Evolutionary conservation across 2,888 invertebrate genomes (phyloP).

Genomic region (Leptinotarsa peninsularis): DNA sequence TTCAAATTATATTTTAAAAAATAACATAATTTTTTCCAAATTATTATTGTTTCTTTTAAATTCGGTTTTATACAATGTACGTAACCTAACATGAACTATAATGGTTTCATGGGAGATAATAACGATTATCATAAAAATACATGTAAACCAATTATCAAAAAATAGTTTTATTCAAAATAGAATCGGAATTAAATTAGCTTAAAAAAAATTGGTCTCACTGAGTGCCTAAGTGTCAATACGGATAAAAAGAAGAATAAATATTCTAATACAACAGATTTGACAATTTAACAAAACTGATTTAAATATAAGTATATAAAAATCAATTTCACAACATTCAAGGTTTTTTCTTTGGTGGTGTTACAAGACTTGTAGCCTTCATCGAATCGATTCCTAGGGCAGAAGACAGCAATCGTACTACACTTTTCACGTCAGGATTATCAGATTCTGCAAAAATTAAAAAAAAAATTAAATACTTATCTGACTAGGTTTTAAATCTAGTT

Average conservation of each 20-base stretch:
- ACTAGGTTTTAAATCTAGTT: conserved; percentile 18
- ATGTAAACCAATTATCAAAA: background rate
- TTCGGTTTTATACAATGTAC: too few relatives aligned
- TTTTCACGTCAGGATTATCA: conserved; percentile 80
- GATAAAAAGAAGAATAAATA: conserved; percentile 14
- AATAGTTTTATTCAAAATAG: conserved; percentile 22
- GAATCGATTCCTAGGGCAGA: conserved; percentile 77
- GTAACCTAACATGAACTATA: too few relatives aligned
- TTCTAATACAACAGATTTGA: conserved; percentile 30
- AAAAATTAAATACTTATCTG: background rate
- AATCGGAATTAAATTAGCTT: conserved; percentile 20
- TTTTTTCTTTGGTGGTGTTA: conserved; percentile 58
- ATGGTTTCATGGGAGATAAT: too few relatives aligned
- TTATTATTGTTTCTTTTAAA: too few relatives aligned
- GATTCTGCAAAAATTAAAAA: conserved; percentile 69
- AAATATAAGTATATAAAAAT: conserved; percentile 42
- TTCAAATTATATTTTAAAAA: too few relatives aligned
- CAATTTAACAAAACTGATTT: conserved; percentile 21
- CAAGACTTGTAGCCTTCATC: conserved; percentile 57
- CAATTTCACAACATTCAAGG: conserved; percentile 38
- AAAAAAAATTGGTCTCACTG: conserved; percentile 20
- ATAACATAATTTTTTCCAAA: too few relatives aligned
- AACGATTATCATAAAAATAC: too few relatives aligned
- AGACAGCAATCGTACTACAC: conserved; percentile 83
- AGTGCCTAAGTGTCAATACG: conserved; percentile 3